phyloP scores from a whole-genome alignment of 2,113 vertebrate genomes.

The Aphelocoma coerulescens region DNA sequence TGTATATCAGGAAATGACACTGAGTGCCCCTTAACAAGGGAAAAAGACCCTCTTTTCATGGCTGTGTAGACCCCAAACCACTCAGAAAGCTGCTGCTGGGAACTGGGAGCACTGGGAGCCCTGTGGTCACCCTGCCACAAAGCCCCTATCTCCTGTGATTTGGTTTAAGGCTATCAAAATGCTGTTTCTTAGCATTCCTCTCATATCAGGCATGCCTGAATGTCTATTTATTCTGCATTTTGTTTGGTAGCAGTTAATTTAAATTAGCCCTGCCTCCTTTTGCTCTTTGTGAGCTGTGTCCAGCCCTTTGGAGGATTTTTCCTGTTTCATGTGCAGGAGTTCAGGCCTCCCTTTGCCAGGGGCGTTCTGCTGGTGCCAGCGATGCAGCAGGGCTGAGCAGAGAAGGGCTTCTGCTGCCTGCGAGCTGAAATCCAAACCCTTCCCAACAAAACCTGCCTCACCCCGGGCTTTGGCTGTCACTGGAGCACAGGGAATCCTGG shows the following conservation, averaged over 20 bases:
- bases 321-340: background rate
- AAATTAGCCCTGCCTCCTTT: background rate
- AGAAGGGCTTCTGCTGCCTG: background rate
- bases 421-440: background rate
- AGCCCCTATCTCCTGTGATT: background rate
- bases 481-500: background rate
- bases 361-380: background rate
- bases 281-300: background rate
- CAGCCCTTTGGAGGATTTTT: background rate
- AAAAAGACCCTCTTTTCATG: fast-evolving
- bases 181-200: background rate
- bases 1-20: background rate
- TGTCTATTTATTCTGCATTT: background rate
- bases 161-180: background rate
- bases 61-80: background rate
- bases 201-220: background rate
- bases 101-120: background rate
- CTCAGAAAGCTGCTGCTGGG: background rate
- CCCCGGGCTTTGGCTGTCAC: background rate
- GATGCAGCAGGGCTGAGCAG: background rate
- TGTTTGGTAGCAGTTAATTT: background rate
- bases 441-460: background rate
- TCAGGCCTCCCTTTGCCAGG: background rate
- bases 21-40: background rate
- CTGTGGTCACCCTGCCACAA: background rate